Evolutionary conservation across 2,113 vertebrate species (phyloP).

Genomic region (Archocentrus centrarchus): DNA sequence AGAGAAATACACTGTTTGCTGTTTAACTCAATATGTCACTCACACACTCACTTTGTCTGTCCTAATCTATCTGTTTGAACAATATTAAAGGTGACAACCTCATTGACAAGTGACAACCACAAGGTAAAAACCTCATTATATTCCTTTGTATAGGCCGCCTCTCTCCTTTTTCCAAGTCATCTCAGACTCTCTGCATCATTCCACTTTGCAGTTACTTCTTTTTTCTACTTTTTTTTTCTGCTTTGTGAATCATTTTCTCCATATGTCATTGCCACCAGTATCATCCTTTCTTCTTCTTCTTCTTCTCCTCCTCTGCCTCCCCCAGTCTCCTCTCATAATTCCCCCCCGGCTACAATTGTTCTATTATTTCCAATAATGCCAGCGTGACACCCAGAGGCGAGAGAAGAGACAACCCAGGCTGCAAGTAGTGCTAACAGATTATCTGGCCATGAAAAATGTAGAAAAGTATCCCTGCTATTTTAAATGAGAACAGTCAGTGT

Average conservation of each 20-base stretch:
- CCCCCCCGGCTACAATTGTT: constrained; percentile 55
- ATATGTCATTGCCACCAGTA: constrained; percentile 26
- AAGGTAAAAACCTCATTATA: background rate
- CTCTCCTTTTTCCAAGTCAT: background rate
- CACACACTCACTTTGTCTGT: background rate
- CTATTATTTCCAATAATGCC: constrained; percentile 65
- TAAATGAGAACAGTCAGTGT: background rate
- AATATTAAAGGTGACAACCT: background rate
- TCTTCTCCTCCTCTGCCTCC: background rate
- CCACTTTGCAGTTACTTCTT: background rate
- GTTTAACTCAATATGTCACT: constrained; percentile 4
- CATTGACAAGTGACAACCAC: too few species aligned
- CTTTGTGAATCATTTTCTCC: constrained; percentile 27
- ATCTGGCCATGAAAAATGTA: background rate
- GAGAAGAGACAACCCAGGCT: constrained; percentile 13
- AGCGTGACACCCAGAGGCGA: constrained; percentile 26
- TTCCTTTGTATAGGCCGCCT: background rate
- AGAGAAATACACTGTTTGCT: constrained; percentile 36
- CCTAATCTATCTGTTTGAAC: constrained; percentile 27
- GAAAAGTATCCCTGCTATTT: background rate
- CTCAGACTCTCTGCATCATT: background rate
- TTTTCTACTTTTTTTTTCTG: background rate
- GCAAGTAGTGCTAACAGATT: background rate
- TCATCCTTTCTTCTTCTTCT: background rate
- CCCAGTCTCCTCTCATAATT: constrained; percentile 57